phyloP scores from a whole-genome alignment of 2,888 invertebrate species.

The Napeogenes sylphis region DNA sequence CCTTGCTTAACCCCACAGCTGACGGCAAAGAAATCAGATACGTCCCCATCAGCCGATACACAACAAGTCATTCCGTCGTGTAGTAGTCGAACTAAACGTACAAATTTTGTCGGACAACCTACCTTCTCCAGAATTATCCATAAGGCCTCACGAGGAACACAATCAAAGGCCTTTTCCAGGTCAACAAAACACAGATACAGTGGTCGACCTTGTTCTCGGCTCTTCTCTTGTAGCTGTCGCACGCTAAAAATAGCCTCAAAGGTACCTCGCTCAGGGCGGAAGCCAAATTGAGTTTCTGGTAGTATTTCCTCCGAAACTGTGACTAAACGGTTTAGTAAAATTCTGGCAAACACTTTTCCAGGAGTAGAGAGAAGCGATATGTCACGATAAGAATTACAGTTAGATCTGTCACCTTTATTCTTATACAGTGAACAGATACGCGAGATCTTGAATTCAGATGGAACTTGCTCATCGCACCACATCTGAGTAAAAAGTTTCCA shows the following conservation, averaged over 20 bases:
- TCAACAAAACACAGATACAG: slow-evolving; percentile 21
- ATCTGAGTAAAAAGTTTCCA: too few relatives aligned
- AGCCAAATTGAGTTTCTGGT: too few relatives aligned
- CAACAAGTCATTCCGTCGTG: slow-evolving; percentile 21
- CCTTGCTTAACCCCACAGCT: too few relatives aligned
- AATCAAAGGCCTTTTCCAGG: slow-evolving; percentile 12
- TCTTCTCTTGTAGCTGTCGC: slow-evolving; percentile 17
- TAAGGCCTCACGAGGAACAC: background rate
- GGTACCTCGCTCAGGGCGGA: background rate
- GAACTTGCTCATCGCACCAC: too few relatives aligned
- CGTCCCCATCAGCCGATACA: slow-evolving; percentile 7
- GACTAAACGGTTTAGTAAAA: too few relatives aligned
- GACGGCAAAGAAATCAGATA: slow-evolving; percentile 5
- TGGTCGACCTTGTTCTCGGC: slow-evolving; percentile 15
- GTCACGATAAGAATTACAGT: too few relatives aligned
- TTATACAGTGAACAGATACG: too few relatives aligned
- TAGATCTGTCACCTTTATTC: too few relatives aligned
- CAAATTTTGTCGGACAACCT: slow-evolving; percentile 9
- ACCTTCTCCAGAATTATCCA: background rate
- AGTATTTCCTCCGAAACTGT: too few relatives aligned
- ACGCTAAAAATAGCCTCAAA: slow-evolving; percentile 15
- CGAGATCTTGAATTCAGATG: too few relatives aligned
- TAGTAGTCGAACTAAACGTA: slow-evolving; percentile 12
- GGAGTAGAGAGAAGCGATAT: too few relatives aligned
- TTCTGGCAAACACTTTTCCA: too few relatives aligned